Evolutionary conservation across 2,113 vertebrate species (phyloP), one percentile per base, ranked within the genome.

Genomic region (Ictalurus punctatus): DNA sequence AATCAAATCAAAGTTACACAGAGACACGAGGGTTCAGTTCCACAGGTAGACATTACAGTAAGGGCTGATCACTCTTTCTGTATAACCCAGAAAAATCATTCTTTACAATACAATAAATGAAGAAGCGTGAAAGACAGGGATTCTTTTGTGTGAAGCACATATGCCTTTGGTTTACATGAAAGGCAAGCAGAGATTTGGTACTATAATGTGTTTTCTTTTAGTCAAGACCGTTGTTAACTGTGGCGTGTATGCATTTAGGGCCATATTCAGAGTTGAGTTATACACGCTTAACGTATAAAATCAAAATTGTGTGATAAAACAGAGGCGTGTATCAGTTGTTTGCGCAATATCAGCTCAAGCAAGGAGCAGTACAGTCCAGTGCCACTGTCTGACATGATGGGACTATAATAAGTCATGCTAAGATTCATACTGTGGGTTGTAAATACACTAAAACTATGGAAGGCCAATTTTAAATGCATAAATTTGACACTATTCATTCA

Each of bases 1-100:
- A 96, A 97, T 98, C 96, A 99, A 98, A 99, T 96, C 98, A 99
- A 96, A 99, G 97, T 98, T 97, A 97, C 96, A 96, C 86, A 90
- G 61, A 91, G 84, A 90, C 84, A 90, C 86, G 86, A 69, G 19
- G 16, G 69, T 67, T 90, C 63, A 90, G 73, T 81, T 86, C 56
- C 73, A 90, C 44, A 94, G 89, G 90, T 27, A 93, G 58, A 90
- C 79, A 79, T 85, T 30, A 83, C 52, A 86, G 54, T 34, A 56
- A 30, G 79, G 52, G 3, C 16, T 82, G 58, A 37, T 83, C 56
- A 37, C 3, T 44, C 23, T 54, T 83, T 82, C 58, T 84, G 27
- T 48, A 69, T 83, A 27, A 59, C 13, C 23, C 21, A 40, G n/a
- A 54, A 73, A 21, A 65, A 86, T 76, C 44, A 16, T 69, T 56